Conservation (phyloP, 2,888 invertebrate species). For the Koerneria pararmatus region DNA sequence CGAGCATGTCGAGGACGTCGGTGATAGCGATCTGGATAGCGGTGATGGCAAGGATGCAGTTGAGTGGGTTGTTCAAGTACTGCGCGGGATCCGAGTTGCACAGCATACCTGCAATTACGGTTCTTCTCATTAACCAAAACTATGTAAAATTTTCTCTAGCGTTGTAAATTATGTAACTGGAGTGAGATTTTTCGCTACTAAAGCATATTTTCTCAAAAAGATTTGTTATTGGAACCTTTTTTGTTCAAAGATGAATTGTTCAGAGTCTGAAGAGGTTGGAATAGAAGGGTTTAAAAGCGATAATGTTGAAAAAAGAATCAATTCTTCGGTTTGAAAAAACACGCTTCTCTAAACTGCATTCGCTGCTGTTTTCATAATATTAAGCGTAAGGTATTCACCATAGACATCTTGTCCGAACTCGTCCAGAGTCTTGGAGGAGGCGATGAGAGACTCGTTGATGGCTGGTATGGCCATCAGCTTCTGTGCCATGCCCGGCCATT, state of each 20-base stretch:
- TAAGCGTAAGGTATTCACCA: conserved; percentile 50
- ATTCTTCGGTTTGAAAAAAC: background rate
- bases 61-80: conserved; percentile 73
- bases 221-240: too few relatives aligned
- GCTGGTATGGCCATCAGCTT: conserved; percentile 76
- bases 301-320: background rate
- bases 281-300: too few relatives aligned
- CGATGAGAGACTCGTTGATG: conserved; percentile 75
- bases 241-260: too few relatives aligned
- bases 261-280: too few relatives aligned
- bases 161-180: too few relatives aligned
- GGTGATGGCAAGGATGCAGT: conserved; percentile 88
- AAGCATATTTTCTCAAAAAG: too few relatives aligned
- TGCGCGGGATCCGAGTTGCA: conserved; percentile 69
- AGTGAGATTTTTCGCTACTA: too few relatives aligned
- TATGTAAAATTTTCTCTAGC: too few relatives aligned
- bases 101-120: conserved; percentile 69
- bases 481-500: conserved; percentile 93
- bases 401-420: conserved; percentile 80
- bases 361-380: background rate
- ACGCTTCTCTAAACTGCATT: too few relatives aligned
- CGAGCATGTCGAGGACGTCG: conserved; percentile 74
- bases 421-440: conserved; percentile 66
- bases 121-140: too few relatives aligned
- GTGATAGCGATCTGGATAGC: conserved; percentile 94